Evolutionary conservation across 2,113 vertebrate genomes (phyloP).

Genomic region (Eonycteris spelaea): DNA sequence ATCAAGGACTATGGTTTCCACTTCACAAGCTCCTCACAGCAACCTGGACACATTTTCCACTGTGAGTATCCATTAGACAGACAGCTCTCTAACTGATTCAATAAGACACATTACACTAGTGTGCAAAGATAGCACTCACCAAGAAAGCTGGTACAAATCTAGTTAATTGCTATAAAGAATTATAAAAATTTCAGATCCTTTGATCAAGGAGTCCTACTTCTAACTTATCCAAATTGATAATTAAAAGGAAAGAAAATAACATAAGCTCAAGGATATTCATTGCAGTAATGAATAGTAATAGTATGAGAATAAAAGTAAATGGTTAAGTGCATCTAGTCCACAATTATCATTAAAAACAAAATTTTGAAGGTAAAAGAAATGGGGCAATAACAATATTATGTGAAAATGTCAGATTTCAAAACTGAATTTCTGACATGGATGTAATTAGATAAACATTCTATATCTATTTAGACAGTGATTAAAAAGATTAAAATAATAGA

Average conservation of each 20-base stretch:
- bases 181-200: background rate
- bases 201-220: background rate
- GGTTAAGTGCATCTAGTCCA: background rate
- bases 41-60: background rate
- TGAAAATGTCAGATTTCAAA: slow-evolving; percentile 19
- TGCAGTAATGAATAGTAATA: background rate
- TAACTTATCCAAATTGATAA: background rate
- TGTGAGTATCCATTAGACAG: background rate
- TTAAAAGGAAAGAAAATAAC: background rate
- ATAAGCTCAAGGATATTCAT: background rate
- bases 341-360: background rate
- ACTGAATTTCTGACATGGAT: background rate
- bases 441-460: background rate
- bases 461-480: background rate
- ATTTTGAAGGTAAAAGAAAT: background rate
- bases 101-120: background rate
- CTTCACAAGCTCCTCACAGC: background rate
- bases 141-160: background rate
- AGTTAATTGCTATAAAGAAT: background rate
- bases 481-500: background rate
- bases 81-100: background rate
- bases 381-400: background rate
- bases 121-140: background rate
- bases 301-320: background rate
- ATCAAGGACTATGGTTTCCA: background rate